Conservation (phyloP, 2,113 vertebrate genomes). For the Diphyllodes magnificus region DNA sequence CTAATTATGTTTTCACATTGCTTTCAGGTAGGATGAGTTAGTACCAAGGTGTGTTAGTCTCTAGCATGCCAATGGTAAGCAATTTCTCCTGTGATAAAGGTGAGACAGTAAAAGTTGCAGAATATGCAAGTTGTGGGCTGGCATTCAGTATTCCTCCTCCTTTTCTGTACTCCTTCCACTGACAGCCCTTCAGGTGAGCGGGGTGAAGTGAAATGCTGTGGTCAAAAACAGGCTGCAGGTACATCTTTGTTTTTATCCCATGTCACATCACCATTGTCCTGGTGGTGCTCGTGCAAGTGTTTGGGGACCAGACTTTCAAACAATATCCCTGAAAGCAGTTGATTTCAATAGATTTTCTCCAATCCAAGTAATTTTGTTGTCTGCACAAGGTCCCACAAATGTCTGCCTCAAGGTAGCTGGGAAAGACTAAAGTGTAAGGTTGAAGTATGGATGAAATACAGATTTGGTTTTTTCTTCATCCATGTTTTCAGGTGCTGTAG, state of each 20-base stretch:
- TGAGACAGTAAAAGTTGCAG: neutral
- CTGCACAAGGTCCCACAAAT: neutral
- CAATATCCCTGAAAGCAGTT: neutral
- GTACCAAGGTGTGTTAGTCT: neutral
- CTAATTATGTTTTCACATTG: neutral
- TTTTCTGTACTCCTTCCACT: neutral
- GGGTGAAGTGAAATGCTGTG: neutral
- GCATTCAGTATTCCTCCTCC: neutral
- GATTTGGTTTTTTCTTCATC: neutral
- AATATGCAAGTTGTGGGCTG: neutral
- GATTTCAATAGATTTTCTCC: neutral
- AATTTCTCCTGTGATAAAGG: neutral
- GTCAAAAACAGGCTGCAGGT: neutral
- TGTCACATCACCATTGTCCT: neutral
- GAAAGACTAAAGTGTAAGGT: neutral
- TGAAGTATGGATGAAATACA: neutral
- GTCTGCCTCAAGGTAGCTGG: neutral
- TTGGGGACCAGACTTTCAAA: neutral
- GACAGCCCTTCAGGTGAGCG: accelerated
- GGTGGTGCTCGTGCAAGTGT: neutral
- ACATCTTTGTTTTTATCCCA: neutral
- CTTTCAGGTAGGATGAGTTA: neutral
- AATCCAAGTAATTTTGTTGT: neutral
- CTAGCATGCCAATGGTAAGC: neutral
- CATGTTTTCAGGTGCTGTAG: neutral